Evolutionary conservation across 35 echinoderm and acorn worm genomes (phyloP).

Genomic region (Holothuria glaberrima): DNA sequence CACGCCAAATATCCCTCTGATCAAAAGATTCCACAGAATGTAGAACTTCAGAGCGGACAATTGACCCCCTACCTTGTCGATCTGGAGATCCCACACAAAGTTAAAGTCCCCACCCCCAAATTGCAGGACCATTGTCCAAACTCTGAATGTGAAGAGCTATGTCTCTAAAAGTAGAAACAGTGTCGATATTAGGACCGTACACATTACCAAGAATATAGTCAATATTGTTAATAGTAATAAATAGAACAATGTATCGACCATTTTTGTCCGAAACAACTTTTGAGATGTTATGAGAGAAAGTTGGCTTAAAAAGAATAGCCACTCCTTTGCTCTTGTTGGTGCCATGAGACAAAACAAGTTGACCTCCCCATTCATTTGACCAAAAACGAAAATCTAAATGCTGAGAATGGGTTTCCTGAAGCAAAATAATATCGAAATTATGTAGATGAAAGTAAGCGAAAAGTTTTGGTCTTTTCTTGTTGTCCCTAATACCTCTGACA

Average conservation of each 20-base stretch:
- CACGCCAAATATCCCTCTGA: slow-evolving; percentile 42
- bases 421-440: slow-evolving; percentile 13
- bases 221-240: not conserved
- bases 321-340: slow-evolving; percentile 31
- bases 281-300: not conserved
- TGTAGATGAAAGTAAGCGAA: slow-evolving; percentile 14
- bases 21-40: not conserved
- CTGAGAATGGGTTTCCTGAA: slow-evolving; percentile 36
- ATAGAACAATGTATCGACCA: slow-evolving; percentile 9
- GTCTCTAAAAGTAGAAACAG: not conserved
- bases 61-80: slow-evolving; percentile 23
- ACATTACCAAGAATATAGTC: slow-evolving; percentile 20
- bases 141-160: slow-evolving; percentile 1
- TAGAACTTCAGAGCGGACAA: slow-evolving; percentile 24
- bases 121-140: not conserved
- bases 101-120: slow-evolving; percentile 27
- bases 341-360: slow-evolving; percentile 31
- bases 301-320: slow-evolving; percentile 13
- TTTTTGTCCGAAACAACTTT: slow-evolving; percentile 14
- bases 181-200: slow-evolving; percentile 35
- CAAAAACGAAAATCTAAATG: not conserved
- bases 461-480: slow-evolving; percentile 14
- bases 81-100: slow-evolving; percentile 13
- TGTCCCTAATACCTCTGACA: slow-evolving; percentile 25
- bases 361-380: slow-evolving; percentile 43